Evolutionary conservation across 1,140 invertebrate species (phyloP).

Genomic region (Hermatobates lingyangjiaoensis): DNA sequence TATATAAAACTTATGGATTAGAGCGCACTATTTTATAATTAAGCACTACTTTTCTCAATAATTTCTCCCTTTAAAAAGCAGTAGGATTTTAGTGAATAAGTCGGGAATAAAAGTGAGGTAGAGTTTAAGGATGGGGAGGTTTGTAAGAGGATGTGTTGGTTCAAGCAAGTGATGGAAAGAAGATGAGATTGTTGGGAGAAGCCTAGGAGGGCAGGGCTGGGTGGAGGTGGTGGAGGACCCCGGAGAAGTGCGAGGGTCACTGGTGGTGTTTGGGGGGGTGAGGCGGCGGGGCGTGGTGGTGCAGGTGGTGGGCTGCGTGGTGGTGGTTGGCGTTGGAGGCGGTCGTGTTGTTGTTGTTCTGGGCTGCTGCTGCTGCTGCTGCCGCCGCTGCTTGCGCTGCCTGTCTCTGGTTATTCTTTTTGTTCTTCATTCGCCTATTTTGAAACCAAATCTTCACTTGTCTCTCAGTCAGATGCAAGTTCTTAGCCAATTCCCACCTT

Average conservation of each 20-base stretch:
- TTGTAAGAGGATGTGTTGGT: no score
- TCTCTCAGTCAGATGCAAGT: conserved; percentile 79
- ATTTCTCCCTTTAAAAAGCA: no score
- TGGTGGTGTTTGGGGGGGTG: conserved; percentile 60
- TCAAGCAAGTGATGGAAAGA: no score
- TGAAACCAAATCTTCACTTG: conserved; percentile 94
- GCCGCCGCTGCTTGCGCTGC: conserved; percentile 50
- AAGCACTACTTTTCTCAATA: no score
- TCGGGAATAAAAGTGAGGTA: no score
- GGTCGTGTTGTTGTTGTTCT: conserved; percentile 54
- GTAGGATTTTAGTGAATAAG: no score
- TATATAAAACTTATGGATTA: no score
- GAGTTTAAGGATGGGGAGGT: no score
- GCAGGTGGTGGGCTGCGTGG: conserved; percentile 31
- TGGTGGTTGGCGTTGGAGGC: conserved; percentile 29
- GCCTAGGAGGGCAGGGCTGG: conserved; percentile 1
- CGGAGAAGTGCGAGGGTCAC: conserved; percentile 70
- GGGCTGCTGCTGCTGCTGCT: conserved; percentile 41
- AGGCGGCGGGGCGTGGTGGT: conserved; percentile 31
- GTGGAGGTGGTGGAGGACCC: conserved; percentile 39
- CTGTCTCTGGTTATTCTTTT: conserved; percentile 86
- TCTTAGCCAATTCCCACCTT: conserved; percentile 84
- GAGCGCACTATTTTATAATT: no score
- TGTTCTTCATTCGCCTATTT: conserved; percentile 98
- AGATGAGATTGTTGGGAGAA: no score